Conservation (phyloP, 2,113 vertebrate species). For the Ciconia boyciana region DNA sequence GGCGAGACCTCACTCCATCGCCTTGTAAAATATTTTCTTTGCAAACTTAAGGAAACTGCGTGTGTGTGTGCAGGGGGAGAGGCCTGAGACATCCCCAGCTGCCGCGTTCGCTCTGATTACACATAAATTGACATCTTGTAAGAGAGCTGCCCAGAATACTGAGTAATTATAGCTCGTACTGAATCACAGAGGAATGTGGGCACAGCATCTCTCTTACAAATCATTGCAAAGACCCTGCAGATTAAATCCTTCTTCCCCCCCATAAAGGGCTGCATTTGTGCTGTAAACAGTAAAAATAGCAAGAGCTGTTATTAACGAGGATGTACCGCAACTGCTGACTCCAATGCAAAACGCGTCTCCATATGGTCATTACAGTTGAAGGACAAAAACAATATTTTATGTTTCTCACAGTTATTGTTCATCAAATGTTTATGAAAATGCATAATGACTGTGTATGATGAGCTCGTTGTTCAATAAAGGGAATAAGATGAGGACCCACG, state of each 20-base stretch:
- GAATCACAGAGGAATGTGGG: background rate
- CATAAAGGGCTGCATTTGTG: conserved; percentile 12
- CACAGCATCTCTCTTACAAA: conserved; percentile 6
- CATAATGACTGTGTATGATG: background rate
- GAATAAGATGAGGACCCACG: background rate
- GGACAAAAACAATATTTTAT: conserved; percentile 39
- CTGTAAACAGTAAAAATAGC: conserved; percentile 39
- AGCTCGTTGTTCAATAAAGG: background rate
- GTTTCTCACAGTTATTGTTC: conserved; percentile 49
- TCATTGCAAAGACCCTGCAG: background rate
- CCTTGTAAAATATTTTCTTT: background rate
- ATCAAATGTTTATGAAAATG: conserved; percentile 36
- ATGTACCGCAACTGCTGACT: background rate
- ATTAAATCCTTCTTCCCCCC: background rate
- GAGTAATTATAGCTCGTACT: background rate
- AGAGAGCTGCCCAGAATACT: background rate
- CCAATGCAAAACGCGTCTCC: background rate
- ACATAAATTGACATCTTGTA: conserved; percentile 12
- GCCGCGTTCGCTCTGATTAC: rapidly evolving
- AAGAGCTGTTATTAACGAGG: background rate
- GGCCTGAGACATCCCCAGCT: background rate
- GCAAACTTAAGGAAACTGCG: background rate
- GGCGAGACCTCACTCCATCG: rapidly evolving
- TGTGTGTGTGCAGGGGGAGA: background rate
- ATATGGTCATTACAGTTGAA: conserved; percentile 27